A percentile compares a stretch with the other conserved stretches of the same genome.
Conservation (phyloP, 2,113 vertebrate species). For the Cercopithecus mona region DNA sequence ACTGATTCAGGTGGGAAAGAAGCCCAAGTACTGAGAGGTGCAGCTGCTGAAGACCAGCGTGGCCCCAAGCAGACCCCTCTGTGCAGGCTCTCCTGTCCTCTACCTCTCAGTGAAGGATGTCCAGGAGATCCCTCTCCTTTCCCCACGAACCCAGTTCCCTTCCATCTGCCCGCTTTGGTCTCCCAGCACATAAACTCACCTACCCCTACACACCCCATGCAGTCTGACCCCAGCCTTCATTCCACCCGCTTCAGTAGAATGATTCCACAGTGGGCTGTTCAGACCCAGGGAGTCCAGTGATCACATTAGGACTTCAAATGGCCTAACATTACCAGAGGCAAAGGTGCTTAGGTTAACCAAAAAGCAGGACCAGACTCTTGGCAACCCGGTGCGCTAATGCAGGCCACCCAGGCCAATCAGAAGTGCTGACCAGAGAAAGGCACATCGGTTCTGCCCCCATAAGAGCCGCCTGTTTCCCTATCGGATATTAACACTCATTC, state of each 20-base stretch:
- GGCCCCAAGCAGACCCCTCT: fast-evolving
- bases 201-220: not conserved
- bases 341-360: not conserved
- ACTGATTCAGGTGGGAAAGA: not conserved
- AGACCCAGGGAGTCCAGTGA: not conserved
- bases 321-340: not conserved
- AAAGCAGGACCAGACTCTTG: not conserved
- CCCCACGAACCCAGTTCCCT: not conserved
- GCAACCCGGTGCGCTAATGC: fast-evolving
- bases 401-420: not conserved
- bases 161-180: not conserved
- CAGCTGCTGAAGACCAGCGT: not conserved
- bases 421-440: not conserved
- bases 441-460: not conserved
- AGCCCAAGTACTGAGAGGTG: not conserved
- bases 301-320: not conserved
- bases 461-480: not conserved
- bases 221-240: not conserved
- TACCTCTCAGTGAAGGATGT: not conserved
- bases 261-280: not conserved
- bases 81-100: not conserved
- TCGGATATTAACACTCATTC: not conserved
- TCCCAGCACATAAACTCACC: not conserved
- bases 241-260: not conserved
- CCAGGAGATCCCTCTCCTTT: not conserved